Conservation (phyloP, 2,888 invertebrate genomes). For the Gonocerus acuteangulatus region DNA sequence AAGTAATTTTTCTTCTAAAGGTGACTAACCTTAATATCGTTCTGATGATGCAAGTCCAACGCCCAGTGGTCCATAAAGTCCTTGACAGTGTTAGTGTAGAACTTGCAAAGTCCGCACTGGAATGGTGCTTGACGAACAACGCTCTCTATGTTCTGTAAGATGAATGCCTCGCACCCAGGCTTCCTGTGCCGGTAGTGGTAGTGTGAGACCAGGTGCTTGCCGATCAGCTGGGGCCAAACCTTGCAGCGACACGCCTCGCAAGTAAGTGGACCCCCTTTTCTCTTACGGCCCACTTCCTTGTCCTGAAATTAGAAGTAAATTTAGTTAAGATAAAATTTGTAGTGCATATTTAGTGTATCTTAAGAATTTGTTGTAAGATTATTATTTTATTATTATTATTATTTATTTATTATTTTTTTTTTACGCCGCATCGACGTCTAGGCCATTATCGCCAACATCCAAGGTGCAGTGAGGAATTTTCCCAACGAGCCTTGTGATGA, state of each 20-base stretch:
- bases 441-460: no score
- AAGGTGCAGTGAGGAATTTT: no score
- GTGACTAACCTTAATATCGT: slow-evolving; percentile 46
- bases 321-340: neutral
- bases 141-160: slow-evolving; percentile 67
- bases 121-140: slow-evolving; percentile 76
- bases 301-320: neutral
- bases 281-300: slow-evolving; percentile 8
- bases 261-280: slow-evolving; percentile 43
- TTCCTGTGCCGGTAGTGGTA: slow-evolving; percentile 69
- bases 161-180: slow-evolving; percentile 53
- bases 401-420: no score
- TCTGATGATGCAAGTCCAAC: slow-evolving; percentile 54
- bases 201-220: slow-evolving; percentile 78
- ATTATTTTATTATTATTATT: no score
- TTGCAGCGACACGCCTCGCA: slow-evolving; percentile 67
- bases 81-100: slow-evolving; percentile 70
- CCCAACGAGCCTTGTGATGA: no score
- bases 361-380: no score
- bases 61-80: slow-evolving; percentile 67
- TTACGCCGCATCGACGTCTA: no score
- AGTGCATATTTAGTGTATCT: no score
- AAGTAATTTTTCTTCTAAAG: no score
- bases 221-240: slow-evolving; percentile 61
- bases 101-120: slow-evolving; percentile 76